Base-by-base conservation (phyloP, 2,888 invertebrate genomes). In the Melieria crassipennis region DNA sequence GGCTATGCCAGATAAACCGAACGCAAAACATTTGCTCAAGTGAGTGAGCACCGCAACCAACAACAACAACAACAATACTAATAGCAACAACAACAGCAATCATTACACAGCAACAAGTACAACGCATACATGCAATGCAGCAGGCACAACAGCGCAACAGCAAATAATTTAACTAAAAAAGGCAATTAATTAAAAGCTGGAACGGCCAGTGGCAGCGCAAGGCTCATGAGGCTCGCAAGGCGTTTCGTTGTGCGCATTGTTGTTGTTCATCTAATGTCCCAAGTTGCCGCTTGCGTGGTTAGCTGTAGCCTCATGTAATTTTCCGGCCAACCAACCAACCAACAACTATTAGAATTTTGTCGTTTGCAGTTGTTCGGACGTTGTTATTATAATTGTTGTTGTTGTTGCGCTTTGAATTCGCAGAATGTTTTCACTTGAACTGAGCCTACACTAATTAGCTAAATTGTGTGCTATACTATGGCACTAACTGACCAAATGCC, bases 121-220 rank as follows among this genome's bases (percentile, higher is more conserved):
- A 30, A 30, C 30, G 30, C 30, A 3, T 30, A 30, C 30, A 30
- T 30, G 30, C 30, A 30, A 30, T 30, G 30, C 30, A 30, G 30
- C 30, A 30, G 30, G 71, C 63, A 75, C 60, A 45, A 43, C 7
- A 70, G 43, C 5, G n/a, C 42, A 50, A 62, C 67, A 75, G 79
- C 77, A 82, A 81, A 79, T 82, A 80, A 80, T 81, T 83, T 80
- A 78, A 77, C 83, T 80, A 77, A 81, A 82, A 81, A 82, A 83
- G 82, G 82, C 79, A 81, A 81, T 83, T 83, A 82, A 82, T 83
- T 83, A 80, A 79, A 81, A 80, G 80, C 80, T 78, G 78, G 81
- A 79, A 77, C 16, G 62, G 50, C 69, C 46, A 62, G 13, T 45
- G n/a, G 52, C 43, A 30, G 65, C 60, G n/a, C n/a, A 58, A 13